Conservation (phyloP, 2,888 invertebrate species). For the Parelbella ahira region DNA sequence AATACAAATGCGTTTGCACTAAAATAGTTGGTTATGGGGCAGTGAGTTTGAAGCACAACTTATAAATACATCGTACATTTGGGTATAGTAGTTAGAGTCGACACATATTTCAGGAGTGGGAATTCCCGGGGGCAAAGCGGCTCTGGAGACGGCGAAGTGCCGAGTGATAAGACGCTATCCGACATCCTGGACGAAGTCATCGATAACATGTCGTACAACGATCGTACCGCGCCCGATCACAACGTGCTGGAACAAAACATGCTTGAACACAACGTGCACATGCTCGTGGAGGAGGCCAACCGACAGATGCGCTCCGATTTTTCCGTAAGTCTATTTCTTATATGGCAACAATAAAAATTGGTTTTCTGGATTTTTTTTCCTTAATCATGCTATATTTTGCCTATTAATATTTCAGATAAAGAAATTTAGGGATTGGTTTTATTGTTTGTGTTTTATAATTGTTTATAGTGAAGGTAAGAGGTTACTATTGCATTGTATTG, state of each 20-base stretch:
- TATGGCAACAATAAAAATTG: too few species aligned
- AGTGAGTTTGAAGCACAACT: too few species aligned
- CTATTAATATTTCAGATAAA: too few species aligned
- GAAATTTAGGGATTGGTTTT: too few species aligned
- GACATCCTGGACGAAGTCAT: constrained; percentile 93
- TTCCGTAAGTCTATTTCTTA: constrained; percentile 37
- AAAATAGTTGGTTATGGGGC: too few species aligned
- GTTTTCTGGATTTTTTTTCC: too few species aligned
- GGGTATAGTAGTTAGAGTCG: neutral
- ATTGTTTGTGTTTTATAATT: too few species aligned
- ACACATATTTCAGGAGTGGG: constrained; percentile 45
- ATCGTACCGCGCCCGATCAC: constrained; percentile 53
- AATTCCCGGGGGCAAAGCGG: constrained; percentile 56
- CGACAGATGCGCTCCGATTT: constrained; percentile 38
- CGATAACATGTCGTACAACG: constrained; percentile 86
- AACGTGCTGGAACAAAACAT: constrained; percentile 30
- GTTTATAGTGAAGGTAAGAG: too few species aligned
- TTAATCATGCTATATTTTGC: too few species aligned
- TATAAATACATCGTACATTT: too few species aligned
- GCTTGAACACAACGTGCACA: constrained; percentile 9
- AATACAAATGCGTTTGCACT: too few species aligned
- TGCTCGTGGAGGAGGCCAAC: constrained; percentile 40
- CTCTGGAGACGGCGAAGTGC: constrained; percentile 58
- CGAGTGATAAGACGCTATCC: constrained; percentile 86
- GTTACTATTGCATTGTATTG: too few species aligned